These are phyloP conservation scores for Alcedo atthis DNA, from an alignment of 2,797 vertebrate genomes.

Conservation along the genomic window DNA sequence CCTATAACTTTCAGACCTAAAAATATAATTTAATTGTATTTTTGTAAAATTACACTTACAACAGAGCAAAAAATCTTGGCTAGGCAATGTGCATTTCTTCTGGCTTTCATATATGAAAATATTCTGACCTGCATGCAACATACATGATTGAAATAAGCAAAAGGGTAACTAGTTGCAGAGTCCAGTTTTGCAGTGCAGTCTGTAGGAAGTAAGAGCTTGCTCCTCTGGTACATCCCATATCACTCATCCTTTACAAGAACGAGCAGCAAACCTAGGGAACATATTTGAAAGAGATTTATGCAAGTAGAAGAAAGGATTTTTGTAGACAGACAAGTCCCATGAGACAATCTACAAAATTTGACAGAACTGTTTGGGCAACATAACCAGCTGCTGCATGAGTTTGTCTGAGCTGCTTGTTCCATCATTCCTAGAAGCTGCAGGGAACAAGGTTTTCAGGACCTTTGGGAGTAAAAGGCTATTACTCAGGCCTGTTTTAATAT, in stretches of 20 bases:
- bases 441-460: not conserved
- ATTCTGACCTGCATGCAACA: fast-evolving
- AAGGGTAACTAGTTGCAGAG: not conserved
- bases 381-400: not conserved
- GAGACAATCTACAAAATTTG: not conserved
- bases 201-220: not conserved
- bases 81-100: not conserved
- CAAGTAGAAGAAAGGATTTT: not conserved
- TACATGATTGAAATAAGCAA: not conserved
- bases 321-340: not conserved
- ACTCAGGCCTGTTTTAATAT: not conserved
- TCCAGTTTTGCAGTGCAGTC: not conserved
- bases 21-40: not conserved
- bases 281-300: not conserved
- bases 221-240: not conserved
- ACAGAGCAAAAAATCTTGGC: not conserved
- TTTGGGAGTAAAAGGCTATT: not conserved
- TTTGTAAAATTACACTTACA: not conserved
- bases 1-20: not conserved
- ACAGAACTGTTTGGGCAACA: not conserved
- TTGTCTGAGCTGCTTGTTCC: not conserved
- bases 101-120: not conserved
- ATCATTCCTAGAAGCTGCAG: not conserved
- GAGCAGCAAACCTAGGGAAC: not conserved
- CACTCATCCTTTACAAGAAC: not conserved